Base-by-base conservation (phyloP, 2,797 vertebrate species). In the Pipistrellus kuhlii region DNA sequence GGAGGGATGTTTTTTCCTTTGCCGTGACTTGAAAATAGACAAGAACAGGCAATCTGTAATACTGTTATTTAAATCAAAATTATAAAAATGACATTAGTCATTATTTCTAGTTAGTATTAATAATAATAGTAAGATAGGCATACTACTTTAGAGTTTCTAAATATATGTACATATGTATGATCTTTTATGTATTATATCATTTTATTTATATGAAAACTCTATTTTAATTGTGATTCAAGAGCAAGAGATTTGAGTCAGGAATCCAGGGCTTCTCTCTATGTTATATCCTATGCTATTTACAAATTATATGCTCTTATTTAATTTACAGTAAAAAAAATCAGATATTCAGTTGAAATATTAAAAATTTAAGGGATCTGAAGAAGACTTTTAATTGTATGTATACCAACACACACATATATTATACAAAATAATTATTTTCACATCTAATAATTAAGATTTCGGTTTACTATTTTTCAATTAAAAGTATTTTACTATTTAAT, bases 11-110 rank as follows among this genome's bases (percentile, higher is more conserved):
- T 82, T 85, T 72, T 21, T 35, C 59, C 51, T 91, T 91, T 88
- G 18, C 27, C 69, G 10, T 88, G 41, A 89, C 59, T 41, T 90
- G 91, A 94, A 83, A 95, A 88, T 73, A 96, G 71, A 94, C 30
- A 93, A 13, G 41, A 90, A 90, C 21, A 90, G 73, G 73, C 15
- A 55, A 90, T 83, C 85, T 88, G 41, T 57, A 90, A 68, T 11
- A 48, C 12, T 38, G 17, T 8, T 64, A 41, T 30, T 91, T 94
- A 81, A 62, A 72, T 85, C 11, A 92, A 83, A 88, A 73, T 7
- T 48, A n/a, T 69, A 17, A 21, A 96, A 94, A 53, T 92, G 6
- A 44, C 30, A 59, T 32, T 64, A 72, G 12, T n/a, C 23, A 76
- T 72, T 44, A n/a, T 41, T 91, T 77, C 27, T 91, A 88, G 35